These are phyloP conservation scores for Diarsia mendica DNA, from an alignment of 2,888 invertebrate species.

Conservation along the genomic window DNA sequence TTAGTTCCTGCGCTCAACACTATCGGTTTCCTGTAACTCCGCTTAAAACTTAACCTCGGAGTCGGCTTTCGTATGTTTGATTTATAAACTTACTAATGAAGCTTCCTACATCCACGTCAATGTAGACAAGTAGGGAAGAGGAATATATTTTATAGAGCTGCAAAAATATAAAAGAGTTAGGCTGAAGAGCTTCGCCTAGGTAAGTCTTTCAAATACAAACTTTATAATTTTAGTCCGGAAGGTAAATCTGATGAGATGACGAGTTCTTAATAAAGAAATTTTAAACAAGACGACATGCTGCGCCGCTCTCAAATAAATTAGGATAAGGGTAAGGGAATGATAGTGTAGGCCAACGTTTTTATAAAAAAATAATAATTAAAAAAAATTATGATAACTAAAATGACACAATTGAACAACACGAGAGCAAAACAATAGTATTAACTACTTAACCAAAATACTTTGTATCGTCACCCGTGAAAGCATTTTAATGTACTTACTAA, in stretches of 20 bases:
- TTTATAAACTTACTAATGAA: conserved; percentile 63
- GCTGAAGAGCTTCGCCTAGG: no score
- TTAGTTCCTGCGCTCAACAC: conserved; percentile 45
- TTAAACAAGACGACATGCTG: no score
- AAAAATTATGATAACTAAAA: no score
- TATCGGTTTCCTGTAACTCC: conserved; percentile 52
- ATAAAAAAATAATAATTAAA: no score
- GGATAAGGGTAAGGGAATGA: no score
- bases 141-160: background rate
- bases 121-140: conserved; percentile 2
- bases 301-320: no score
- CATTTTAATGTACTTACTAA: conserved; percentile 6
- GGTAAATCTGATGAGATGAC: no score
- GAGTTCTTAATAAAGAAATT: no score
- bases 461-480: background rate
- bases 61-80: conserved; percentile 53
- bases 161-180: background rate
- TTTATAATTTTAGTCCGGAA: no score
- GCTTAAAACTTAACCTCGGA: conserved; percentile 52
- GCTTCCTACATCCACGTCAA: conserved; percentile 33
- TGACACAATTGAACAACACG: background rate
- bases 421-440: background rate
- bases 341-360: no score
- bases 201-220: no score
- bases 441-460: background rate